Conservation (phyloP, 2,888 invertebrate genomes). For the Caenorhabditis sp. region DNA sequence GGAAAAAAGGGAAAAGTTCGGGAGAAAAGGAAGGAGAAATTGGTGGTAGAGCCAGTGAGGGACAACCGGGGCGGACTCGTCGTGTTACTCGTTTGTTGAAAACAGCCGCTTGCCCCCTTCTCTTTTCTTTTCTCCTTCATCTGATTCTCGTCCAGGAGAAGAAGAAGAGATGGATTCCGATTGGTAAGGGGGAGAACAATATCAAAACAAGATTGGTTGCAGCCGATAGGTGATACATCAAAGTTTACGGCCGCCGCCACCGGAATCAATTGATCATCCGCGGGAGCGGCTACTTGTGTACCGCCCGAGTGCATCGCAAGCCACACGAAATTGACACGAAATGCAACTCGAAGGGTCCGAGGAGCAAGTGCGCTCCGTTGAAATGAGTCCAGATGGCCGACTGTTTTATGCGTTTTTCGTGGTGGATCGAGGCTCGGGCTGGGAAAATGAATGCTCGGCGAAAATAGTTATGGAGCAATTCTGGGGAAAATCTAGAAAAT, state of each 20-base stretch:
- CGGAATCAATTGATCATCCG: conserved; percentile 21
- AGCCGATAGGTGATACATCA: conserved; percentile 18
- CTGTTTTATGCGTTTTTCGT: conserved; percentile 5
- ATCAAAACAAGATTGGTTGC: conserved; percentile 6
- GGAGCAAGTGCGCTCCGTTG: conserved; percentile 11
- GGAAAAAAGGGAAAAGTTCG: conserved; percentile 16
- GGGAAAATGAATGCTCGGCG: neutral
- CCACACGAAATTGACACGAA: conserved; percentile 32
- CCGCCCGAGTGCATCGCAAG: neutral
- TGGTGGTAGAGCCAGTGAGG: too few species aligned
- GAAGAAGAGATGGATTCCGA: conserved; percentile 9
- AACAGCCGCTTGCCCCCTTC: conserved; percentile 12
- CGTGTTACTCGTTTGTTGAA: conserved; percentile 34
- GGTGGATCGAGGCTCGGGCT: neutral
- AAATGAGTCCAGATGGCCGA: conserved; percentile 17
- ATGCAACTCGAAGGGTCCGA: conserved; percentile 9
- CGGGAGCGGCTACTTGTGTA: conserved; percentile 1
- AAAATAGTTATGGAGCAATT: neutral
- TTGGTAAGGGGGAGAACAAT: conserved; percentile 6
- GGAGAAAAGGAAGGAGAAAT: neutral
- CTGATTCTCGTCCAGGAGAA: neutral
- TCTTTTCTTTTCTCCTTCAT: neutral
- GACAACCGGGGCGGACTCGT: too few species aligned
- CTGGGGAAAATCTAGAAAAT: neutral
- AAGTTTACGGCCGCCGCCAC: conserved; percentile 24